Evolutionary conservation across 2,113 vertebrate genomes (phyloP), one percentile per base, ranked within the genome.

Genomic region (Eublepharis macularius): DNA sequence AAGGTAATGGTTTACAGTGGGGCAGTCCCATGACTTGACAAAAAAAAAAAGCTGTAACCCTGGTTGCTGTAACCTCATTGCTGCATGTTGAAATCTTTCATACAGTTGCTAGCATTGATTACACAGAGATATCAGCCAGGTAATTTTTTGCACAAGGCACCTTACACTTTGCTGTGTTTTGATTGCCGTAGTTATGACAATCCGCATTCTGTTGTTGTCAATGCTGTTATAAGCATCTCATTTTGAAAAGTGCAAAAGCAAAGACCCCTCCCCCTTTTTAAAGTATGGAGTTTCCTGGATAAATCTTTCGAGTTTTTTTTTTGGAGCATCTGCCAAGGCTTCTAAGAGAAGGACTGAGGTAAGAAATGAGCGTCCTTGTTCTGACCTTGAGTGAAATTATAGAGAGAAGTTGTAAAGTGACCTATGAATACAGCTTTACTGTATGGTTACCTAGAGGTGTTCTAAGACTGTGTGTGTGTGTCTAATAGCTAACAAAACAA

Each of bases 91-190:
- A 19, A 41, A 14, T 16, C 19, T 86, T 66, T n/a, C 4, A 47
- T 43, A 51, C 32, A 3, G 10, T 36, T 12, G 26, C 10, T 0
- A 1, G 43, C n/a, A n/a, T n/a, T n/a, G n/a, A 17, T 60, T 34
- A 26, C 63, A 39, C 34, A 36, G 43, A 39, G 51, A 76, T 24
- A 68, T 36, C 1, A 57, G 36, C 16, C 16, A 32, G 26, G 21
- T 26, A 39, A 32, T 43, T 4, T 4, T 73, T 29, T 73, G 34
- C 60, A 60, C 26, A 49, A 73, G 5, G 29, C n/a, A 16, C 8
- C 32, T 10, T 76, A 51, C 34, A n/a, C 8, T 51, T 51, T 32
- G 4, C 17, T 60, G 8, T 21, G 34, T 54, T 34, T 57, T 36
- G 49, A 21, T 63, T 26, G 2, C 26, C 26, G 7, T 63, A 9